phyloP scores from a whole-genome alignment of 2,113 vertebrate genomes.

The Microtus ochrogaster region DNA sequence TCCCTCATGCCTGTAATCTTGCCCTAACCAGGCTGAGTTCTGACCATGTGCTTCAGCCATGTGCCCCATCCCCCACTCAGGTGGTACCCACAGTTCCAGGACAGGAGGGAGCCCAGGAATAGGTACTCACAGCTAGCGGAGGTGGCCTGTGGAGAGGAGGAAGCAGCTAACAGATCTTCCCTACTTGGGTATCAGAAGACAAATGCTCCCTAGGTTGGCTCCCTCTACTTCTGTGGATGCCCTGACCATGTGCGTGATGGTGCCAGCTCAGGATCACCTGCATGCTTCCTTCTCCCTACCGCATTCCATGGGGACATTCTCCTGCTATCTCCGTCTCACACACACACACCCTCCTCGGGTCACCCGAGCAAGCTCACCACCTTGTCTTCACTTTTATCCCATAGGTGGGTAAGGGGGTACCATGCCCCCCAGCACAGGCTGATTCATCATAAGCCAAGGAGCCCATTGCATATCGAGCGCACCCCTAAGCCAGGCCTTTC shows the following conservation, averaged over 20 bases:
- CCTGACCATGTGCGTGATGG: not conserved
- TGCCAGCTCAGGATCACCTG: not conserved
- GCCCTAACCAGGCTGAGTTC: not conserved
- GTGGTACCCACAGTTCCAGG: not conserved
- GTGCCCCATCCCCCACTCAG: not conserved
- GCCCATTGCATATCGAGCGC: fast-evolving
- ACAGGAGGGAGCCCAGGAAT: too few relatives aligned
- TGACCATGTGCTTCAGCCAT: too few relatives aligned
- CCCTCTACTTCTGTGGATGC: not conserved
- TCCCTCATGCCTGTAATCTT: not conserved
- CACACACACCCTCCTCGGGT: too few relatives aligned
- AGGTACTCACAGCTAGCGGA: not conserved
- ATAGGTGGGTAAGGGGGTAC: not conserved
- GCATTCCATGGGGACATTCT: not conserved
- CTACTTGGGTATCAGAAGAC: not conserved
- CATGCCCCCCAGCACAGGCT: not conserved
- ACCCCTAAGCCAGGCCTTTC: fast-evolving
- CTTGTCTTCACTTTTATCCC: not conserved
- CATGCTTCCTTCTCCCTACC: too few relatives aligned
- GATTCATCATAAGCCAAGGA: not conserved
- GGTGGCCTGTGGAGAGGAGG: not conserved
- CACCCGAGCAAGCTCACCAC: not conserved
- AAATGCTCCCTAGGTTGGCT: not conserved
- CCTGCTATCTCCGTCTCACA: not conserved
- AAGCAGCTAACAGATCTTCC: not conserved